Evolutionary conservation across 2,797 vertebrate species (phyloP).

Genomic region (Rhinichthys osculus): DNA sequence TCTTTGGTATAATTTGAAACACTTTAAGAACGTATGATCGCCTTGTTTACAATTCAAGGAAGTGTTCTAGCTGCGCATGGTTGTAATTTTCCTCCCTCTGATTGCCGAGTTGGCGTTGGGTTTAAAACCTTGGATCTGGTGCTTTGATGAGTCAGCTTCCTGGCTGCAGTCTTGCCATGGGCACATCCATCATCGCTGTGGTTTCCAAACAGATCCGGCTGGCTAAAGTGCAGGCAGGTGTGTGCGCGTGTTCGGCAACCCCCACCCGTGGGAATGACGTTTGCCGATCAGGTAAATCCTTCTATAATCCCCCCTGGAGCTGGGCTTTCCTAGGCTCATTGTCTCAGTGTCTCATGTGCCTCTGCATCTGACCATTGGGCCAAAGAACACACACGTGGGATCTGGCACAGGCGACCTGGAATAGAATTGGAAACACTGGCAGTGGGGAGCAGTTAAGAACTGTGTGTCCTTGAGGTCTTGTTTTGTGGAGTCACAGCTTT

Average conservation of each 20-base stretch:
- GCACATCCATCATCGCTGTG: constrained; percentile 66
- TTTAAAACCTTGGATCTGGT: constrained; percentile 18
- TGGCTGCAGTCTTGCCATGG: constrained; percentile 67
- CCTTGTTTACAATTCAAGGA: constrained; percentile 36
- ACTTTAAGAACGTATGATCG: not conserved
- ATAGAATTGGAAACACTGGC: not conserved
- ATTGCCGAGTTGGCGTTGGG: constrained; percentile 18
- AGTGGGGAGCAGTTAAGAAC: constrained; percentile 18
- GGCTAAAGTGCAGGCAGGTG: constrained; percentile 60
- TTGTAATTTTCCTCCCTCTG: constrained; percentile 38
- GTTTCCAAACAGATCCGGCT: constrained; percentile 61
- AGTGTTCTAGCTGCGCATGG: constrained; percentile 4
- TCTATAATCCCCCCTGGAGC: constrained; percentile 55
- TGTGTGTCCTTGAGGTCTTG: constrained; percentile 23
- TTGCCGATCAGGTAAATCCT: constrained; percentile 56
- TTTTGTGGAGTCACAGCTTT: constrained; percentile 35
- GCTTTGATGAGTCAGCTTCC: constrained; percentile 74
- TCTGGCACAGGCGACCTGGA: not conserved
- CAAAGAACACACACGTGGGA: not conserved
- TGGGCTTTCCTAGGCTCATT: not conserved
- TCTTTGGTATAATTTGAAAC: not conserved
- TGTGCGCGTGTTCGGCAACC: constrained; percentile 12
- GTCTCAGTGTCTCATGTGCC: constrained; percentile 32
- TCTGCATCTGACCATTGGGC: constrained; percentile 8
- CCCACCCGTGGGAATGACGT: constrained; percentile 52